A percentile compares a stretch with the other conserved stretches of the same genome.
phyloP scores from a whole-genome alignment of 2,113 vertebrate species.

The Perca schrenkii region DNA sequence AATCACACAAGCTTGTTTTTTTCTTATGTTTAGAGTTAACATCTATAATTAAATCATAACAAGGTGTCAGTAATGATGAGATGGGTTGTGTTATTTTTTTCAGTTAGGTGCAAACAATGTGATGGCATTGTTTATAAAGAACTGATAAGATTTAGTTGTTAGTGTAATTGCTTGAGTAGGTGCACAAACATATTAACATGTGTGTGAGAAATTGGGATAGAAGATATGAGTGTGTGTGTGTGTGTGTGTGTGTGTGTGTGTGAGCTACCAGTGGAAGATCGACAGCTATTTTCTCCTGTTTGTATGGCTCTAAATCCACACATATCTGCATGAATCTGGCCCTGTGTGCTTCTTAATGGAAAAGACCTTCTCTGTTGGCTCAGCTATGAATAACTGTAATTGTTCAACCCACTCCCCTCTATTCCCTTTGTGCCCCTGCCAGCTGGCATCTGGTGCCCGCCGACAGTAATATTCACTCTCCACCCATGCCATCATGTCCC shows the following conservation, averaged over 20 bases:
- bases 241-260: slow-evolving; percentile 26
- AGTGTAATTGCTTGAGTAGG: background rate
- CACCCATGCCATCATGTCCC: slow-evolving; percentile 32
- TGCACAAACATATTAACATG: background rate
- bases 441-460: slow-evolving; percentile 88
- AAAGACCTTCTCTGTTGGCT: slow-evolving; percentile 82
- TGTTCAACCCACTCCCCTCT: slow-evolving; percentile 88
- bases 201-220: background rate
- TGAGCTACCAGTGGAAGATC: slow-evolving; percentile 51
- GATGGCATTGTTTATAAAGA: slow-evolving; percentile 11
- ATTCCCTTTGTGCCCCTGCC: slow-evolving; percentile 90
- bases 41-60: background rate
- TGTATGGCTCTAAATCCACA: slow-evolving; percentile 84
- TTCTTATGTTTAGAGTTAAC: background rate
- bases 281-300: slow-evolving; percentile 79
- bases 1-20: background rate
- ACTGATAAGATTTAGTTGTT: background rate
- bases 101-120: too few species aligned
- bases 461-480: slow-evolving; percentile 70
- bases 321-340: slow-evolving; percentile 86
- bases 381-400: slow-evolving; percentile 96
- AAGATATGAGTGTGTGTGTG: slow-evolving; percentile 1
- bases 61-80: background rate
- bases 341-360: slow-evolving; percentile 87
- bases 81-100: slow-evolving; percentile 2